Evolutionary conservation across 2,113 vertebrate genomes (phyloP).

Genomic region (Paralichthys olivaceus): DNA sequence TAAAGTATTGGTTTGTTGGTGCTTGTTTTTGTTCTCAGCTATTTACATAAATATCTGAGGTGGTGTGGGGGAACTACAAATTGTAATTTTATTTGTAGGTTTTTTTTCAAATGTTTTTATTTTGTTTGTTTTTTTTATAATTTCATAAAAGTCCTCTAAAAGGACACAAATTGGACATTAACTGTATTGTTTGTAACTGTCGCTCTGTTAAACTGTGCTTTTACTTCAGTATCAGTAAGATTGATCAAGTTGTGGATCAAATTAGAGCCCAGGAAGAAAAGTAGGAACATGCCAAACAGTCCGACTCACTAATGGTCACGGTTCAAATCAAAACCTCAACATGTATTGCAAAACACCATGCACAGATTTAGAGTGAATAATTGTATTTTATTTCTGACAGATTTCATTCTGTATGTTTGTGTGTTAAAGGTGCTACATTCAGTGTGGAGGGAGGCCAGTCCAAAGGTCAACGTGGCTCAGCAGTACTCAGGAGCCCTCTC

Average conservation of each 20-base stretch:
- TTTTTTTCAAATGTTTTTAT: background rate
- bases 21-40: constrained; percentile 41
- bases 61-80: background rate
- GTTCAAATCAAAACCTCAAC: too few relatives aligned
- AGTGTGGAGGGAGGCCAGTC: constrained; percentile 86
- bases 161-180: background rate
- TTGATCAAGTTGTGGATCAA: too few relatives aligned
- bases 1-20: constrained; percentile 25
- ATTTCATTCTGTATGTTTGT: constrained; percentile 14
- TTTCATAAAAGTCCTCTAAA: background rate
- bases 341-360: background rate
- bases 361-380: background rate
- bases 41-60: constrained; percentile 36
- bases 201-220: background rate
- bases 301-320: too few relatives aligned
- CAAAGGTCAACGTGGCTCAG: constrained; percentile 77
- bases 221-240: background rate
- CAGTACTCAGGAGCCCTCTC: constrained; percentile 85
- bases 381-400: background rate
- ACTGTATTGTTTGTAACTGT: background rate
- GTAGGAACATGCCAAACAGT: too few relatives aligned
- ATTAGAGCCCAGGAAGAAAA: too few relatives aligned
- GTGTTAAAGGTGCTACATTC: constrained; percentile 83
- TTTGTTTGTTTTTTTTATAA: background rate
- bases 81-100: constrained; percentile 14